Percentiles rank a stretch among this genome's conserved stretches.
Evolutionary conservation across 1,140 invertebrate species (phyloP).

Genomic region (Pogonomyrmex californicus): DNA sequence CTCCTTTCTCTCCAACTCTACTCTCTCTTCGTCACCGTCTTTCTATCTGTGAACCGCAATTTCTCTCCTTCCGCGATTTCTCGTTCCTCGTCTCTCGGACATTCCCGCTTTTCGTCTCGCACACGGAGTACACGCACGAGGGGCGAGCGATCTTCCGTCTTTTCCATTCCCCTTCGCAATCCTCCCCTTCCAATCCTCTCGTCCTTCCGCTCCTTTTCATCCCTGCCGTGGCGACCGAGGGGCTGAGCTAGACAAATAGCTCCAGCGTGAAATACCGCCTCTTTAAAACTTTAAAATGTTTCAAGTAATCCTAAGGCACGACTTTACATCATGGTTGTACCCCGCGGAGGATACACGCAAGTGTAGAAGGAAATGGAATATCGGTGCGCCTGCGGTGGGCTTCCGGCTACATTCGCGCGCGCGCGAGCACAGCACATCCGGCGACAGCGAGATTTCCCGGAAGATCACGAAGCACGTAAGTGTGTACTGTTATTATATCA

Average conservation of each 20-base stretch:
- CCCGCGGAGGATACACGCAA: slow-evolving; percentile 56
- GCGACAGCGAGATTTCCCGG: slow-evolving; percentile 57
- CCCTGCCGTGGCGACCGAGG: slow-evolving; percentile 68
- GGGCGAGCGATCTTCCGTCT: slow-evolving; percentile 56
- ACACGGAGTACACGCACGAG: slow-evolving; percentile 7
- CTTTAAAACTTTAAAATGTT: slow-evolving; percentile 81
- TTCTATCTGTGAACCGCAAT: slow-evolving; percentile 50
- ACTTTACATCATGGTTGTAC: slow-evolving; percentile 72
- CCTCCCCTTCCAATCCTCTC: not conserved
- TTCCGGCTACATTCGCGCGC: slow-evolving; percentile 30
- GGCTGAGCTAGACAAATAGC: slow-evolving; percentile 84
- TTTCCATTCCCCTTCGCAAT: slow-evolving; percentile 34
- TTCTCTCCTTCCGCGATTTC: slow-evolving; percentile 46
- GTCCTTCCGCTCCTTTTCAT: slow-evolving; percentile 49
- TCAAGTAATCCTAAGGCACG: slow-evolving; percentile 76
- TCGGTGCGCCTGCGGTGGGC: slow-evolving; percentile 42
- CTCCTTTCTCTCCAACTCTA: slow-evolving; percentile 64
- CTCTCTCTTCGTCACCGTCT: slow-evolving; percentile 46
- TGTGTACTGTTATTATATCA: slow-evolving; percentile 53
- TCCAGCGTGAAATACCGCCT: slow-evolving; percentile 82
- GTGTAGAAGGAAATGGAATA: slow-evolving; percentile 61
- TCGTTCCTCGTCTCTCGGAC: slow-evolving; percentile 48
- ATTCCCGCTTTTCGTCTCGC: slow-evolving; percentile 34
- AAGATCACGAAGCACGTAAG: slow-evolving; percentile 30
- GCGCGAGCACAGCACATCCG: slow-evolving; percentile 20